These are phyloP conservation scores for Resseliella maxima DNA, from an alignment of 2,888 invertebrate species.

Conservation along the genomic window DNA sequence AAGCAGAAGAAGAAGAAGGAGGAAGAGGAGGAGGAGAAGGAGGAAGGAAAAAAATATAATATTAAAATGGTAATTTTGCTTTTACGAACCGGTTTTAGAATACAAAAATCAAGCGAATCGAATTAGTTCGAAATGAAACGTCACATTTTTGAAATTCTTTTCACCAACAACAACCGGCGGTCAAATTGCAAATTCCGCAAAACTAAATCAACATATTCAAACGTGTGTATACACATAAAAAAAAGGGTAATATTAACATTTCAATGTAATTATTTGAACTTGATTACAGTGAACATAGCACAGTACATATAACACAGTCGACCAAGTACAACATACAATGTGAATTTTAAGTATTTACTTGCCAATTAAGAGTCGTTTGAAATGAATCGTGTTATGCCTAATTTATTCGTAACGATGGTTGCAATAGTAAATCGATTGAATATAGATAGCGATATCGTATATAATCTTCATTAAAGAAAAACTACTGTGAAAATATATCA, in stretches of 20 bases:
- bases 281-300: neutral
- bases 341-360: neutral
- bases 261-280: neutral
- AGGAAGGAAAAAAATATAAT: too few species aligned
- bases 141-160: neutral
- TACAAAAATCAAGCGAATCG: neutral
- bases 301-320: too few species aligned
- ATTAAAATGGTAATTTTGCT: slow-evolving; percentile 26
- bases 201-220: neutral
- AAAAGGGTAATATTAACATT: neutral
- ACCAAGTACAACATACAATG: neutral
- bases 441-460: too few species aligned
- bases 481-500: too few species aligned
- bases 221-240: neutral
- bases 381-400: too few species aligned
- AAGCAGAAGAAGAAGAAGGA: too few species aligned
- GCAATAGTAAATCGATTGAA: too few species aligned
- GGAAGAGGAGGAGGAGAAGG: too few species aligned
- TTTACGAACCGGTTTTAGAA: slow-evolving; percentile 53
- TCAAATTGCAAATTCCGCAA: neutral
- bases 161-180: neutral
- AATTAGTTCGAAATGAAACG: neutral
- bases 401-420: neutral
- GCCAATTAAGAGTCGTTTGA: too few species aligned
- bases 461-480: too few species aligned